Base-by-base conservation (phyloP, 2,113 vertebrate species). In the Symphodus melops region DNA sequence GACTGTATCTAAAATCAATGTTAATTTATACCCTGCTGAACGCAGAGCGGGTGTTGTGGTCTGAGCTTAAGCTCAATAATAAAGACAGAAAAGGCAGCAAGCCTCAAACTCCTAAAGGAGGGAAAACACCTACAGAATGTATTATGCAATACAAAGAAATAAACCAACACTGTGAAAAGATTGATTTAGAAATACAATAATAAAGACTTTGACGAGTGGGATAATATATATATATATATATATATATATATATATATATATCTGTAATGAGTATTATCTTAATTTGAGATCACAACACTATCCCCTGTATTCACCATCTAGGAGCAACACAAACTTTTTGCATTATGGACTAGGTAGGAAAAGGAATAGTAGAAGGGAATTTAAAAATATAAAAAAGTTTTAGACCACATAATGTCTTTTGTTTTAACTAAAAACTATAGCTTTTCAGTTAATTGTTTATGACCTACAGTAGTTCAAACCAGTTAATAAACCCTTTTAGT, bases 21-120 rank as follows among this genome's bases (percentile, higher is more conserved):
- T 79, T 83, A 68, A 88, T 84, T 86, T 81, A 87, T 78, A 72
- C 69, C 51, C 71, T 21, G 61, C 65, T 82, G 77, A 87, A 80
- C 63, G 28, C 57, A 80, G 63, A 70, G 25, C 25, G 39, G 57
- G n/a, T 49, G 58, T 69, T 75, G 65, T 55, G 60, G 66, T 63
- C 65, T 46, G 46, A 64, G 56, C 63, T 60, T 54, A 82, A 62
- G 42, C 36, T 70, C 81, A 64, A 67, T 74, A 71, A 83, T 74
- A 70, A 82, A 81, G 56, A 54, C 49, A 83, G 7, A 36, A 6
- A 61, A 53, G 37, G 42, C 28, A 67, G 37, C 62, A 41, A 60
- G 33, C 52, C 41, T 42, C 3, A 25, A 44, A 64, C 11, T 58
- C 65, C 58, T 33, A 19, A 39, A 56, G 42, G 61, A 41, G 71